Base-by-base conservation (phyloP, 2,888 invertebrate species). In the Leucoma salicis region DNA sequence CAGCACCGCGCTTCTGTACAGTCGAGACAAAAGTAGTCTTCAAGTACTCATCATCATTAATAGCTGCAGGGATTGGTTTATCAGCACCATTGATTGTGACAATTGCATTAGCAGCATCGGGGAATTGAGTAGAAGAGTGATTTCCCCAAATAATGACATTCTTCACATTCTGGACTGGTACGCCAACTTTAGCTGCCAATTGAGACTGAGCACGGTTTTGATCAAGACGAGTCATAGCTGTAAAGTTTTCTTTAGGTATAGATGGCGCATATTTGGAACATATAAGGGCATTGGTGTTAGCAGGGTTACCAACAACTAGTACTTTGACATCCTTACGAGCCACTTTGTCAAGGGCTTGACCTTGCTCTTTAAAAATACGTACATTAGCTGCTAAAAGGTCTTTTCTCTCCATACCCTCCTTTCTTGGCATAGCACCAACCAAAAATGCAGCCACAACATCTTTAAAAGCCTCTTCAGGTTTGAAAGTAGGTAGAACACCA, bases 131-230 rank as follows among this genome's bases (percentile, higher is more conserved):
- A 3, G 97, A 96, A 0, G 99, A 99, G 82, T 99, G 99, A 86
- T 99, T 99, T 32, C 99, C 99, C 99, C 99, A 99, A 78, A 99
- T 99, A 49, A 98, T 95, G 11, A 98, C 94, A 76, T 98, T 98
- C 67, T 93, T 93, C 0, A 99, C 95, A 70, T 94, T 91, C 48
- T 93, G 92, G 16, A 96, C 94, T 49, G 92, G 91, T 0, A 93
- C 90, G 11, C 91, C 91, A 25, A 95, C 63, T 70, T 93, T 93
- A n/a, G 91, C 90, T 21, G 96, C 96, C 54, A 96, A 86, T 86
- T 98, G 97, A 42, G 97, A 95, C 67, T 95, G 95, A 3, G 99
- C 99, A 70, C 99, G 94, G 84, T 99, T 99, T 80, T 99, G 99
- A 86, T 99, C 99, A 36, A 99, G 91, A 50, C 99, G 93, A 0